Evolutionary conservation across 2,888 invertebrate species (phyloP), one percentile per base, ranked within the genome.

Genomic region (Glaucopsyche alexis): DNA sequence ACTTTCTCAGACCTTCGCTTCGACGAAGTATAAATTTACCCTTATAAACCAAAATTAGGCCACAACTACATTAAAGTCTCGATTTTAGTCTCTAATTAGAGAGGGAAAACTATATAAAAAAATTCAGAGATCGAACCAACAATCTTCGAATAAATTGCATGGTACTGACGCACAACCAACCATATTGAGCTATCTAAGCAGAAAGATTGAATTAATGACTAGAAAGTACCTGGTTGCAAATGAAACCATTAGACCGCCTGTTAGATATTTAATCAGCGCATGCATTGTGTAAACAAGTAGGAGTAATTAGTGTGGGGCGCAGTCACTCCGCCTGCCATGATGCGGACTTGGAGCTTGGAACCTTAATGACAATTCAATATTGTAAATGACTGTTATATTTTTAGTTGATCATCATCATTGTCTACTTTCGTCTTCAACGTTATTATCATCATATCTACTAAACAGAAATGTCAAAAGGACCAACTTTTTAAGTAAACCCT

Each of bases 241-340:
- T 69, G 69, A 49, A 49, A 69, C 69, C 69, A 69, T 69, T 69
- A 69, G 29, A 69, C 69, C 69, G 64, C 49, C 47, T 71, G 38
- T 73, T 73, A 40, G 70, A 71, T 79, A 79, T 81, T 81, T 82
- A 79, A 82, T 82, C 82, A 79, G 81, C 79, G 83, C 85, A 85
- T 86, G 84, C 86, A 78, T 74, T 78, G 76, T 76, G 78, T 81
- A 89, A 90, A 88, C 87, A 87, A 86, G 88, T 84, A 88, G 88
- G 86, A 85, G 89, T 85, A 87, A 89, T 90, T 89, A 88, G 87
- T 80, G 55, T 74, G 78, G 74, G 79, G 84, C 89, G 89, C 87
- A 29, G 60, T 60, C 60, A 29, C 14, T 55, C 19, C 55, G 55
- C 60, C 60, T 13, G 60, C 29, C 81, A 77, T 78, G 78, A 83